Base-by-base conservation (phyloP, 2,113 vertebrate genomes). In the Tyrannus savana region DNA sequence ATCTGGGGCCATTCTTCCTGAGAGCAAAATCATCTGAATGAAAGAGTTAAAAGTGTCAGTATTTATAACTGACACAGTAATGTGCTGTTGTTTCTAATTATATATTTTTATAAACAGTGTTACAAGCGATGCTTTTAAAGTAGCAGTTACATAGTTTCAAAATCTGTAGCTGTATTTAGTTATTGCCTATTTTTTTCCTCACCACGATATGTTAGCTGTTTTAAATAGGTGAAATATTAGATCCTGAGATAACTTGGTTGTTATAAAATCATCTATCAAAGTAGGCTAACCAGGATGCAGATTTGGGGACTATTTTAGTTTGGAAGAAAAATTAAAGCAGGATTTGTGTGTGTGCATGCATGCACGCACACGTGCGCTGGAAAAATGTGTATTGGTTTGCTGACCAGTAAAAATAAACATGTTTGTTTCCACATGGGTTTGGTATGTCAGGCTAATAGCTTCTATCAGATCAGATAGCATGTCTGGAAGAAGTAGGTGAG, bases 281-380 rank as follows among this genome's bases (percentile, higher is more conserved):
- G 47, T 78, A 85, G 35, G 17, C 30, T 72, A 47, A 35, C 33
- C 17, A 55, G 35, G 21, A 21, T 79, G 27, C 21, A 55, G 21
- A 12, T 33, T 60, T n/a, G 3, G 19, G 39, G 17, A 60, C 44
- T 5, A 12, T 53, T 60, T 59, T 23, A 56, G 19, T 86, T 88
- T 24, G 64, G 33, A 72, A 52, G 67, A 69, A 64, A 39, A 84
- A 39, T 27, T 17, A 55, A 41, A 22, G 27, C 9, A 35, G 22
- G 7, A 24, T 68, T 78, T 59, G 10, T 46, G 14, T 49, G 2
- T 37, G 4, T 76, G 27, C 37, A 37, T 31, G 21, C 10, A 6
- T 13, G 9, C 22, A 14, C 3, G 35, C 35, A 12, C 6, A 4
- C 3, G 2, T 2, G 60, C 16, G 7, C 30, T 52, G 27, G 22